Evolutionary conservation across 2,888 invertebrate genomes (phyloP), one percentile per base, ranked within the genome.

Genomic region (Drosophila conformis): DNA sequence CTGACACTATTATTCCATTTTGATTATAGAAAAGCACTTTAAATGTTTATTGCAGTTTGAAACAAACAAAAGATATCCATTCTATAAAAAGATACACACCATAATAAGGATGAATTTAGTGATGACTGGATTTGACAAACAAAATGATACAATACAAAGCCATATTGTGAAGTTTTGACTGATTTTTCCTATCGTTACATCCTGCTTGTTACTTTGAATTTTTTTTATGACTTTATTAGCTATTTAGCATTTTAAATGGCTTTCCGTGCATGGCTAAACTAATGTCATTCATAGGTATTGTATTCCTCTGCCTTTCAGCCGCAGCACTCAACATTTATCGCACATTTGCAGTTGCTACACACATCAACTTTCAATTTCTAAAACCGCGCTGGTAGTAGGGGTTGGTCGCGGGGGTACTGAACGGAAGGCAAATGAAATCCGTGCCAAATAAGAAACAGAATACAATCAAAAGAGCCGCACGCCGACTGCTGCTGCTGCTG

Each of bases 391-490:
- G 46, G 15, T 15, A 21, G 15, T 18, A 4, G 13, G 2, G 5
- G 27, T 0, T 2, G 15, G 11, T 33, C 11, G 33, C 2, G 21
- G 1, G 2, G 21, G 15, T 33, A 33, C 0, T 33, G 7, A 65
- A n/a, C 69, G 70, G 71, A 66, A 59, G 38, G 72, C 51, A 73
- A 72, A 61, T 73, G 76, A 76, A 80, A 80, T 80, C 79, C 79
- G 82, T 82, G 82, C 76, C 80, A 80, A 80, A 79, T 71, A 82
- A 76, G 79, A 71, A 76, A 79, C 76, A 76, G 76, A 76, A 72
- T 73, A 78, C 65, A 78, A 78, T 73, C 73, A 79, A 79, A 72
- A 79, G 78, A 56, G 76, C 65, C 60, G 33, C 76, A 64, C 46
- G 70, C 62, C 68, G 49, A 65, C 38, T 29, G 69, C 15, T 54